Evolutionary conservation across 1,140 invertebrate species (phyloP).

Genomic region (Cyclina sinensis): DNA sequence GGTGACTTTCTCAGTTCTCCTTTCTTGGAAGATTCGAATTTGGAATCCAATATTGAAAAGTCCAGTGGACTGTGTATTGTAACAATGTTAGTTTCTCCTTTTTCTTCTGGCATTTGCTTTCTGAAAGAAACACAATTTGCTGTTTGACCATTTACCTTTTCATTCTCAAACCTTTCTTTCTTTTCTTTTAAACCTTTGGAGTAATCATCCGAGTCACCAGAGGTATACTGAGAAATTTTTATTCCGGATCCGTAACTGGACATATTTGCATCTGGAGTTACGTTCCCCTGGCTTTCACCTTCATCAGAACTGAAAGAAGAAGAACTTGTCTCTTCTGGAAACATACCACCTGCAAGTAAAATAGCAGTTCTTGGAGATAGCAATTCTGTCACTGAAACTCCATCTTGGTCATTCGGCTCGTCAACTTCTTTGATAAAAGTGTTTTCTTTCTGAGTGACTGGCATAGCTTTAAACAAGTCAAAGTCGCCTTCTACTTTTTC

Average conservation of each 20-base stretch:
- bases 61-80: constrained; percentile 48
- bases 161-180: background rate
- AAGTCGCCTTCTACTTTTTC: background rate
- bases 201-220: constrained; percentile 55
- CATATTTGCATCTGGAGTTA: constrained; percentile 23
- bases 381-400: constrained; percentile 17
- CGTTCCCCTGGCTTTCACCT: background rate
- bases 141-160: background rate
- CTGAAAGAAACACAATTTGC: background rate
- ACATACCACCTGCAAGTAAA: constrained; percentile 45
- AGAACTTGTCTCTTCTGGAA: constrained; percentile 11
- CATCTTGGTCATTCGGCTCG: background rate
- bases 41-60: constrained; percentile 31
- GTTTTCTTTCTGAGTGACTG: too few relatives aligned
- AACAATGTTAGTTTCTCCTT: background rate
- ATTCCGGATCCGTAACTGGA: constrained; percentile 45
- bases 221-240: constrained; percentile 57
- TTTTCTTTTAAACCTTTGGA: background rate
- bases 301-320: background rate
- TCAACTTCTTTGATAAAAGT: background rate
- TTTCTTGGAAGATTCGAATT: background rate
- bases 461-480: background rate
- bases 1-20: constrained; percentile 22
- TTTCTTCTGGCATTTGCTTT: too few relatives aligned
- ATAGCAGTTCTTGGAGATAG: constrained; percentile 33